Evolutionary conservation across 2,113 vertebrate genomes (phyloP).

Genomic region (Mustela nigripes): DNA sequence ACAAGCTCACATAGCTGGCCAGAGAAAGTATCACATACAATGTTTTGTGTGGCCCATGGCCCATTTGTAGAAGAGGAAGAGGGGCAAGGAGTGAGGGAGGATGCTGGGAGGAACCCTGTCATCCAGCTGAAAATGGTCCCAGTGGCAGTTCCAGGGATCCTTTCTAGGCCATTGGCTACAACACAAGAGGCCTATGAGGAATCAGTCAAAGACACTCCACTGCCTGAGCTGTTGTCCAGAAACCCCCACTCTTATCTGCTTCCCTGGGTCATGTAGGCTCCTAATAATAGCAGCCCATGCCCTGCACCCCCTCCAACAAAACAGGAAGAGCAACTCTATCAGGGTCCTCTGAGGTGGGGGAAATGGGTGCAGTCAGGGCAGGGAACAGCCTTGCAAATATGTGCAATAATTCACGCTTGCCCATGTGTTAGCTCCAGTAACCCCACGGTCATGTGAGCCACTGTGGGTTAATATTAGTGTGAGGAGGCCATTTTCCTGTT

Average conservation of each 20-base stretch:
- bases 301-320: background rate
- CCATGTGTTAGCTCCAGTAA: background rate
- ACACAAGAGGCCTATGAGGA: background rate
- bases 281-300: background rate
- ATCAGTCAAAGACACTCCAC: background rate
- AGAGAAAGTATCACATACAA: background rate
- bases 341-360: background rate
- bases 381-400: background rate
- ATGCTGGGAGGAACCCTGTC: background rate
- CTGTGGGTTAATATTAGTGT: background rate
- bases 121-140: background rate
- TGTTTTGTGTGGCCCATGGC: background rate
- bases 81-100: background rate
- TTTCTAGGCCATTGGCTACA: background rate
- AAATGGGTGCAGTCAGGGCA: background rate
- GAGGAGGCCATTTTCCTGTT: background rate
- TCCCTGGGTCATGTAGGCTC: background rate
- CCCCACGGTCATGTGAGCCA: background rate
- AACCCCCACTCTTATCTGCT: background rate
- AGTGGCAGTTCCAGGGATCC: background rate
- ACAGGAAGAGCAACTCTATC: background rate
- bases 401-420: background rate
- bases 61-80: background rate
- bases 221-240: background rate
- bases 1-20: background rate